phyloP scores from a whole-genome alignment of 1,140 invertebrate species.

The Panagrolaimus sp. region DNA sequence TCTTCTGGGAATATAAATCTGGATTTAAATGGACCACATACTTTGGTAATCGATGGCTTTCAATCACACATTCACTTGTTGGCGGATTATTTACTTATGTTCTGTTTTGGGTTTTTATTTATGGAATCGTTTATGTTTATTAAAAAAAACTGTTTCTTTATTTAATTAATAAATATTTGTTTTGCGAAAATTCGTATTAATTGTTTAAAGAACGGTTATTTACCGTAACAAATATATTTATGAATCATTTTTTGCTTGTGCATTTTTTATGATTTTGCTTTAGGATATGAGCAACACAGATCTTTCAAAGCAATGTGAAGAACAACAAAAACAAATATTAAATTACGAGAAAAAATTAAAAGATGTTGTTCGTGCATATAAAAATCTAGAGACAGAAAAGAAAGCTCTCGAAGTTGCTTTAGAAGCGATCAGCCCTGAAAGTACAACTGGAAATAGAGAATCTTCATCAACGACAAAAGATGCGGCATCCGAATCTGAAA shows the following conservation, averaged over 20 bases:
- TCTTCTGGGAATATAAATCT: slow-evolving; percentile 42
- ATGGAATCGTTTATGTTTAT: slow-evolving; percentile 62
- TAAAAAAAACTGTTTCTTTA: slow-evolving; percentile 28
- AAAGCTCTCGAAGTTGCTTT: slow-evolving; percentile 46
- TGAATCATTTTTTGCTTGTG: too few species aligned
- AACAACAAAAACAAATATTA: slow-evolving; percentile 41
- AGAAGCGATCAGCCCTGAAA: slow-evolving; percentile 2
- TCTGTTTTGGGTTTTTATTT: slow-evolving; percentile 62
- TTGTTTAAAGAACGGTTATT: too few species aligned
- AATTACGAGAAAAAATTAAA: slow-evolving; percentile 45
- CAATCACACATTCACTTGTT: slow-evolving; percentile 54
- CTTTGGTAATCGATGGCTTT: slow-evolving; percentile 33
- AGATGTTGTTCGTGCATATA: slow-evolving; percentile 46
- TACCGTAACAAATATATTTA: too few species aligned
- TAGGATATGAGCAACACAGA: slow-evolving; percentile 15
- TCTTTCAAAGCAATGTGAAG: slow-evolving; percentile 29
- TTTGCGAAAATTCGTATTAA: too few species aligned
- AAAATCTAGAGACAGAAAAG: slow-evolving; percentile 41
- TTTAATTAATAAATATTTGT: too few species aligned
- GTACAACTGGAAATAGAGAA: not conserved
- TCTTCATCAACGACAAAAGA: not conserved
- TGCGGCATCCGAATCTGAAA: slow-evolving; percentile 3
- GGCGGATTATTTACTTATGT: slow-evolving; percentile 61
- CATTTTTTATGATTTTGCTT: not conserved
- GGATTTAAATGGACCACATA: slow-evolving; percentile 40